A percentile compares a stretch with the other conserved stretches of the same genome.
Conservation (phyloP, 2,888 invertebrate genomes). For the Homarus gammarus region DNA sequence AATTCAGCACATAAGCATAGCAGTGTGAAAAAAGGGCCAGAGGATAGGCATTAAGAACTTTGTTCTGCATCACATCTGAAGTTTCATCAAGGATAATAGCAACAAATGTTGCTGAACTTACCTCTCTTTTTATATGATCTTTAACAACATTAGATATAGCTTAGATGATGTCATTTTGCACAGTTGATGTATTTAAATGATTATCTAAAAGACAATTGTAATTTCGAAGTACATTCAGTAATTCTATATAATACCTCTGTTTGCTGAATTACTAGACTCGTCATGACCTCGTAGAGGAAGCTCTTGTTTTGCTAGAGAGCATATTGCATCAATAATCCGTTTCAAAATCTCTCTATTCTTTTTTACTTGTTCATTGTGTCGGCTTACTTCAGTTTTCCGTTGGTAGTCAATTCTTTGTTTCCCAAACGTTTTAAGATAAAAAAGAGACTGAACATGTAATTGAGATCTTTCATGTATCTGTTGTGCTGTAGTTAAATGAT, state of each 20-base stretch:
- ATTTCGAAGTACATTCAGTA: too few species aligned
- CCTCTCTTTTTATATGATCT: conserved; percentile 10
- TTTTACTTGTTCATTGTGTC: conserved; percentile 9
- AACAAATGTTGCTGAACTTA: too few species aligned
- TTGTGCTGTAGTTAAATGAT: conserved; percentile 2
- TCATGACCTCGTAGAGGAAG: background rate
- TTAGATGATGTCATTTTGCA: too few species aligned
- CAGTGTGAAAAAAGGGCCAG: background rate
- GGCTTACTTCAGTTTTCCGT: background rate
- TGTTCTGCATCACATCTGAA: background rate
- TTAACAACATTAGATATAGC: background rate
- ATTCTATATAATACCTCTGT: too few species aligned
- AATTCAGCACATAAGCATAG: conserved; percentile 15
- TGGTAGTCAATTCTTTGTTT: background rate
- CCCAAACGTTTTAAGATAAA: background rate
- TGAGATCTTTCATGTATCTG: conserved; percentile 25
- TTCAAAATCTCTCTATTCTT: conserved; percentile 6
- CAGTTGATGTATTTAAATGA: conserved; percentile 29
- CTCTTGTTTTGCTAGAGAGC: background rate
- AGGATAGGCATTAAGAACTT: conserved; percentile 1
- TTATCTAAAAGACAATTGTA: background rate
- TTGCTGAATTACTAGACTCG: background rate
- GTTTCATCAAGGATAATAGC: conserved; percentile 22
- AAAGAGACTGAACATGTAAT: conserved; percentile 4
- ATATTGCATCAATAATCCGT: too few species aligned